phyloP scores from a whole-genome alignment of 2,113 vertebrate genomes.

The Phaethon lepturus region DNA sequence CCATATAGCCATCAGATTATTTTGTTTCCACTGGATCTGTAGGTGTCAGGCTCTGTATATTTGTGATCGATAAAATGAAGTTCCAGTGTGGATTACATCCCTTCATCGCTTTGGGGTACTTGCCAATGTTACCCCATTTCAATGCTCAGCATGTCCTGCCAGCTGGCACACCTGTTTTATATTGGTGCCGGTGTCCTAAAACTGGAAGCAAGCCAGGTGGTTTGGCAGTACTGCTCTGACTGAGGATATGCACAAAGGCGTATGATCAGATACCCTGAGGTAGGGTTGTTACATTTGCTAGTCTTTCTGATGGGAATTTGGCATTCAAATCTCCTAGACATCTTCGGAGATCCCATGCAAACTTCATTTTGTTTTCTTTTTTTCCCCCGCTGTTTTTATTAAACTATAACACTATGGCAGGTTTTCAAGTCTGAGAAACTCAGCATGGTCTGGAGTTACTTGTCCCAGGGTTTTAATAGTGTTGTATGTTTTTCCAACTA shows the following conservation, averaged over 20 bases:
- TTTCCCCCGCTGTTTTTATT: neutral
- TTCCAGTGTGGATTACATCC: slow-evolving; percentile 9
- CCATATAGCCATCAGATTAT: neutral
- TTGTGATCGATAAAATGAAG: neutral
- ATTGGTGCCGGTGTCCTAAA: slow-evolving; percentile 38
- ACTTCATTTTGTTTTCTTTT: neutral
- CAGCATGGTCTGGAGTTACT: neutral
- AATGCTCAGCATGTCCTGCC: neutral
- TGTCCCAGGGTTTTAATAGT: slow-evolving; percentile 16
- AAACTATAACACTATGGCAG: neutral
- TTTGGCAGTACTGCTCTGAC: slow-evolving; percentile 20
- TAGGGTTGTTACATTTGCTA: neutral
- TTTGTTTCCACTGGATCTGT: neutral
- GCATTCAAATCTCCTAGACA: neutral
- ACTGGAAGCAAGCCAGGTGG: neutral
- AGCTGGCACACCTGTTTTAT: slow-evolving; percentile 31
- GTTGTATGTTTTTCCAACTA: slow-evolving; percentile 41
- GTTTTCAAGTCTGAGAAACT: slow-evolving; percentile 6
- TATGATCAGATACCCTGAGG: neutral
- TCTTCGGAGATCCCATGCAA: neutral
- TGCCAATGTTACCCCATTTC: neutral
- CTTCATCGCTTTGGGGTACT: neutral
- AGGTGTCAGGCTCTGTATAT: neutral
- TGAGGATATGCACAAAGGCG: neutral
- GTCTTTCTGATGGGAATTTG: neutral